phyloP scores from a whole-genome alignment of 2,113 vertebrate genomes.

The Scatophagus argus region DNA sequence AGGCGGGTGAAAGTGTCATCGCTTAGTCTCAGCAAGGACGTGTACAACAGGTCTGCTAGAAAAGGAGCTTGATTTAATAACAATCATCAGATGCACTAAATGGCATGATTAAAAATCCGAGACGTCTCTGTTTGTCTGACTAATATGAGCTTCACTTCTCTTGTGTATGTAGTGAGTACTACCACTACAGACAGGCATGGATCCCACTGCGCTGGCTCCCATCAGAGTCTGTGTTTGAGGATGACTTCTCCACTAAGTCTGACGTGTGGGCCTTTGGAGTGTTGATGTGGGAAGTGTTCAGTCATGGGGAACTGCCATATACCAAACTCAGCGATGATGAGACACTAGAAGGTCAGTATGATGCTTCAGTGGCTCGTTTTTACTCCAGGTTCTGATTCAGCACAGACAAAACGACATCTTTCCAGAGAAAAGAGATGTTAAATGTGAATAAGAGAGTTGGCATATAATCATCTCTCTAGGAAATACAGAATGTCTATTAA shows the following conservation, averaged over 20 bases:
- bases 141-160: constrained; percentile 21
- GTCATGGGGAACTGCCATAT: constrained; percentile 92
- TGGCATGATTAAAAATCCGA: neutral
- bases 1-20: constrained; percentile 93
- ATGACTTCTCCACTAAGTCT: constrained; percentile 96
- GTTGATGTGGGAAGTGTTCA: constrained; percentile 98
- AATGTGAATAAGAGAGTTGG: neutral
- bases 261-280: constrained; percentile 98
- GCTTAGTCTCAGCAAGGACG: constrained; percentile 96
- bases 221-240: constrained; percentile 92
- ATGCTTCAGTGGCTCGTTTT: neutral
- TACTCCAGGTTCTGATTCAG: neutral
- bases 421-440: neutral
- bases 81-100: neutral
- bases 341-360: constrained; percentile 90
- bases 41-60: constrained; percentile 92
- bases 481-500: neutral
- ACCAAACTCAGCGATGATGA: constrained; percentile 89
- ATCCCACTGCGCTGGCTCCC: constrained; percentile 98
- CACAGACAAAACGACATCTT: neutral
- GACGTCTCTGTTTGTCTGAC: neutral
- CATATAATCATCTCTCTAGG: neutral
- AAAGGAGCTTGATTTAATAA: neutral
- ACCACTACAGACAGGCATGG: constrained; percentile 95
- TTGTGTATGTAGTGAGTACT: constrained; percentile 89